phyloP scores from a whole-genome alignment of 1,140 invertebrate genomes.

The Philotrypesis tridentata region DNA sequence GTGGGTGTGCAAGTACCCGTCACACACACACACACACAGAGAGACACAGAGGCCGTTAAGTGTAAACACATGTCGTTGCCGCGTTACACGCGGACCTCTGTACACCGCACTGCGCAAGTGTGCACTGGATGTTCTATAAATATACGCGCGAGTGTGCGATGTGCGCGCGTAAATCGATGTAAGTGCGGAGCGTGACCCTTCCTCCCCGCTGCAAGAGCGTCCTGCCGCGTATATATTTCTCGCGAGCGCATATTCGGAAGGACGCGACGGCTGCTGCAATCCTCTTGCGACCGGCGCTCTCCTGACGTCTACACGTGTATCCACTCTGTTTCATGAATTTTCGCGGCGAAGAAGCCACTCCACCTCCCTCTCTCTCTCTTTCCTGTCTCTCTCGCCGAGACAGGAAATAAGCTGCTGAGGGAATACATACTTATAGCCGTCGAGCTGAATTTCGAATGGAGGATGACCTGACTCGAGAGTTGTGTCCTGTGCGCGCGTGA shows the following conservation, averaged over 20 bases:
- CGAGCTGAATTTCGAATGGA: background rate
- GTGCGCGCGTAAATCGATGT: constrained; percentile 40
- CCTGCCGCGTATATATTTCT: background rate
- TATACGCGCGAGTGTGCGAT: too few species aligned
- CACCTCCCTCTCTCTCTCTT: too few species aligned
- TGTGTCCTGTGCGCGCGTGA: background rate
- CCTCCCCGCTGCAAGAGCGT: background rate
- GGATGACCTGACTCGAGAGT: background rate
- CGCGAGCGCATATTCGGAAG: background rate
- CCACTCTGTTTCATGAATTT: background rate
- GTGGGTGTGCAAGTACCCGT: too few species aligned
- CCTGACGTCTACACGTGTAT: background rate
- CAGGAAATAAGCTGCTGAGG: background rate
- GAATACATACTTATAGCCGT: background rate
- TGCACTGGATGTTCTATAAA: background rate
- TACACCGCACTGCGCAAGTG: background rate
- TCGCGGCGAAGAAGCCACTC: background rate
- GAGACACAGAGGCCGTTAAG: too few species aligned
- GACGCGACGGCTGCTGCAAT: background rate
- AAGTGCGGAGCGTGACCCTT: background rate
- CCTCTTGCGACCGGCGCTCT: background rate
- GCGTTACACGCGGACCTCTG: constrained; percentile 1
- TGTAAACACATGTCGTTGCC: constrained; percentile 33
- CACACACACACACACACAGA: background rate
- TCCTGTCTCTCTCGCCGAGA: background rate